Evolutionary conservation across 2,888 invertebrate genomes (phyloP).

Genomic region (Blomia tropicalis): DNA sequence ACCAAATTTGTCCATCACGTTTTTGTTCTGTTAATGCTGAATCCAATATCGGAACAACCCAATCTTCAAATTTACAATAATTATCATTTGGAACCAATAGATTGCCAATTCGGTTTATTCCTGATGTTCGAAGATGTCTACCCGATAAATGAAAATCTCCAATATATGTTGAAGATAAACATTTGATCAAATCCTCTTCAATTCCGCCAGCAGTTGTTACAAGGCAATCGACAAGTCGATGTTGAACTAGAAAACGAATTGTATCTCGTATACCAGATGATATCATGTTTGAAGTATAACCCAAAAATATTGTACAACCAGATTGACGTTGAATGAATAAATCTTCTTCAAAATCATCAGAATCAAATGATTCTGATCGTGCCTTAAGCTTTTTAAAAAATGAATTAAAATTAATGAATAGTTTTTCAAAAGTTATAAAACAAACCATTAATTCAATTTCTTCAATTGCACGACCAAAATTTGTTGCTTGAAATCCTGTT

Average conservation of each 20-base stretch:
- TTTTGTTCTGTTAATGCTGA: conserved; percentile 76
- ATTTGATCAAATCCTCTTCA: conserved; percentile 98
- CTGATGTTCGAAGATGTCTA: conserved; percentile 41
- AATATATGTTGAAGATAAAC: conserved; percentile 78
- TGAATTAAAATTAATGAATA: conserved; percentile 32
- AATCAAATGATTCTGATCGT: conserved; percentile 49
- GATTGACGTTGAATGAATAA: conserved; percentile 47
- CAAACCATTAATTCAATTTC: conserved; percentile 79
- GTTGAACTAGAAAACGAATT: conserved; percentile 65
- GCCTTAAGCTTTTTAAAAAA: conserved; percentile 46
- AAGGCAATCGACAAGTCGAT: conserved; percentile 80
- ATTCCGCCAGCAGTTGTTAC: conserved; percentile 95
- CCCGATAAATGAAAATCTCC: conserved; percentile 73
- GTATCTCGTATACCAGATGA: conserved; percentile 86
- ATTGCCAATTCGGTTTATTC: conserved; percentile 81
- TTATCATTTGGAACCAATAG: conserved; percentile 92
- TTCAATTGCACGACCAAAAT: conserved; percentile 70
- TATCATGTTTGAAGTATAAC: conserved; percentile 91
- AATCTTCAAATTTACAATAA: conserved; percentile 92
- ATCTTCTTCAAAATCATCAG: conserved; percentile 56
- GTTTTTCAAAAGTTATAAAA: conserved; percentile 11
- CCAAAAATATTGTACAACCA: conserved; percentile 82
- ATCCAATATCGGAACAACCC: conserved; percentile 83
- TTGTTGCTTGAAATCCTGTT: conserved; percentile 95
- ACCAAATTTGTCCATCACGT: conserved; percentile 49